Conservation (phyloP, 2,888 invertebrate genomes). For the Lordiphosa andalusiaca region DNA sequence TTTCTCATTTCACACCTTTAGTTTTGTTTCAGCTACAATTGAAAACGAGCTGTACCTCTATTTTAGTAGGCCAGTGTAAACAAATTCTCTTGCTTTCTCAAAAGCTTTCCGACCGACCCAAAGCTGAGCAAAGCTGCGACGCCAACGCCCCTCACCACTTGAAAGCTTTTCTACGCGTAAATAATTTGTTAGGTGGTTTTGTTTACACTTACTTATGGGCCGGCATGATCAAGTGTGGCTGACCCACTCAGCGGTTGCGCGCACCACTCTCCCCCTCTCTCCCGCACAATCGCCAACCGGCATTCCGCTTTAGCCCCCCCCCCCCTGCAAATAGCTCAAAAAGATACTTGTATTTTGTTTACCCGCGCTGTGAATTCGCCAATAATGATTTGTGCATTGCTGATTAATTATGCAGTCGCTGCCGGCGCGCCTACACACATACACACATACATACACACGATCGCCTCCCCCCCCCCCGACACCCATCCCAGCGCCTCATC, state of each 20-base stretch:
- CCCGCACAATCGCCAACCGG: slow-evolving; percentile 9
- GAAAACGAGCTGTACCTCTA: background rate
- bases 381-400: slow-evolving; percentile 24
- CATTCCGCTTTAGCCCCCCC: background rate
- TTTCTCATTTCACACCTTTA: too few relatives aligned
- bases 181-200: slow-evolving; percentile 16
- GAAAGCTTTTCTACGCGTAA: slow-evolving; percentile 11
- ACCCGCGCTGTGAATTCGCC: slow-evolving; percentile 14
- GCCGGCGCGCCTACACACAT: slow-evolving; percentile 26
- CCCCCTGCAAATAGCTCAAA: background rate
- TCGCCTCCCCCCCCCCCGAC: slow-evolving; percentile 1
- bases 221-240: slow-evolving; percentile 31
- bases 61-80: slow-evolving; percentile 1
- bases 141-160: slow-evolving; percentile 18
- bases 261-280: background rate
- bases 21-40: too few relatives aligned
- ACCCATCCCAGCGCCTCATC: slow-evolving; percentile 8
- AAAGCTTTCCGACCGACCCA: slow-evolving; percentile 20
- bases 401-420: slow-evolving; percentile 51
- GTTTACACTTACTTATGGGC: slow-evolving; percentile 42
- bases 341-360: slow-evolving; percentile 17
- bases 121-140: slow-evolving; percentile 24
- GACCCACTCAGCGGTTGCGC: slow-evolving; percentile 8
- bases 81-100: slow-evolving; percentile 4
- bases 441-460: slow-evolving; percentile 16